Conservation (phyloP, 2,888 invertebrate genomes). For the Pyrrhosoma nymphula region DNA sequence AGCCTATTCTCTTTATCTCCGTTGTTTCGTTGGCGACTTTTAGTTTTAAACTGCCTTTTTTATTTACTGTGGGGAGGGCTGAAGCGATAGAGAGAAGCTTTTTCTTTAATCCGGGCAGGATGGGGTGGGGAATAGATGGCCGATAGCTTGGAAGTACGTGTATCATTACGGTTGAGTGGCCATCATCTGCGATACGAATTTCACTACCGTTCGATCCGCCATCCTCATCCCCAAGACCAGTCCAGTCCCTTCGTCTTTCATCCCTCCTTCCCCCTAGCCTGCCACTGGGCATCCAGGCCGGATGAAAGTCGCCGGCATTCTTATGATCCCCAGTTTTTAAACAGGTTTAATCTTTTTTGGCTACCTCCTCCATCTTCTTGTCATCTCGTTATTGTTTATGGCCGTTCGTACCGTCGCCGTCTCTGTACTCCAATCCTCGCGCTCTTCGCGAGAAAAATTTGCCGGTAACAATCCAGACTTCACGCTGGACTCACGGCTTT, state of each 20-base stretch:
- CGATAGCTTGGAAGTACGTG: neutral
- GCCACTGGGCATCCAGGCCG: neutral
- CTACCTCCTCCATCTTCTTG: too few relatives aligned
- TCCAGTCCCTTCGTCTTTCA: neutral
- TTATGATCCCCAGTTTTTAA: neutral
- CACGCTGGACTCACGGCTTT: too few relatives aligned
- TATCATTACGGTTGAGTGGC: conserved; percentile 4
- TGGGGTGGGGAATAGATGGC: neutral
- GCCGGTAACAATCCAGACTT: neutral
- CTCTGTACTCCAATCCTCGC: too few relatives aligned
- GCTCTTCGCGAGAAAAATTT: neutral
- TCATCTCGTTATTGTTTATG: neutral
- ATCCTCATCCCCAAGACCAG: neutral
- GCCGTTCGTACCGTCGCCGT: neutral
- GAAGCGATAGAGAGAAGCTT: neutral
- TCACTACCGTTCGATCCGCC: neutral
- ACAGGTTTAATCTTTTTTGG: neutral
- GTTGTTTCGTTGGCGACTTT: neutral
- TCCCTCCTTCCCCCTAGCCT: neutral
- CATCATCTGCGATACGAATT: neutral
- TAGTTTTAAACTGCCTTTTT: neutral
- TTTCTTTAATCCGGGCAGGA: neutral
- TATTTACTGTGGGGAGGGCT: neutral
- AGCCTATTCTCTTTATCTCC: neutral
- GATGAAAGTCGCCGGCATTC: neutral